These are phyloP conservation scores for Maniola hyperantus DNA, from an alignment of 2,888 invertebrate genomes.

Conservation along the genomic window DNA sequence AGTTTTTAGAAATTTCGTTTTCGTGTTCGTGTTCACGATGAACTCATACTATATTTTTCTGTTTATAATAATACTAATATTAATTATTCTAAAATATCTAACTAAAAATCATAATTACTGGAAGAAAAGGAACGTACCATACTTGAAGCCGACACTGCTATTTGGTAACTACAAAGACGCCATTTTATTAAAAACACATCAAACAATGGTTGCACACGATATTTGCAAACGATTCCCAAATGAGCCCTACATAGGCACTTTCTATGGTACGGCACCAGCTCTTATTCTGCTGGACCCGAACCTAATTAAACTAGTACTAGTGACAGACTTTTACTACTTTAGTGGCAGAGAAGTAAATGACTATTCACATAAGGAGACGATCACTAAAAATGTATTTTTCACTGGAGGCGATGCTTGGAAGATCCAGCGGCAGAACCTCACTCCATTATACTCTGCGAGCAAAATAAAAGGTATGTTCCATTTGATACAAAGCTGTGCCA, in stretches of 20 bases:
- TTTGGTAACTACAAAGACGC: constrained; percentile 60
- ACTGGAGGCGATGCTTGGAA: neutral
- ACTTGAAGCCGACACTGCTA: constrained; percentile 49
- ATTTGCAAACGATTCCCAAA: constrained; percentile 55
- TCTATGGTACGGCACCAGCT: constrained; percentile 60
- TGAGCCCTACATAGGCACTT: constrained; percentile 61
- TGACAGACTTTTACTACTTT: constrained; percentile 4
- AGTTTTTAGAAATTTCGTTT: neutral
- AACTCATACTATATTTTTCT: neutral
- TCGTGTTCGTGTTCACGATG: neutral
- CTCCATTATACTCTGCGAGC: neutral
- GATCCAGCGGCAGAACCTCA: neutral
- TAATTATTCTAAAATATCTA: constrained; percentile 11
- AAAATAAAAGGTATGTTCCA: constrained; percentile 3
- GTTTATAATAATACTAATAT: neutral
- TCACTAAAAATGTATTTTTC: constrained; percentile 2
- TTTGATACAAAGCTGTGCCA: neutral
- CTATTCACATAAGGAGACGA: neutral
- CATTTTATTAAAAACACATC: constrained; percentile 50
- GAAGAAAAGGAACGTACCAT: constrained; percentile 56
- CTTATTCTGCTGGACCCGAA: constrained; percentile 61
- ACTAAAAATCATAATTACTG: constrained; percentile 49
- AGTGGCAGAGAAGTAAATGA: neutral
- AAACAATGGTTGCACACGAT: constrained; percentile 46
- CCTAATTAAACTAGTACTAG: constrained; percentile 52